Evolutionary conservation across 2,888 invertebrate genomes (phyloP), one percentile per base, ranked within the genome.

Genomic region (Troides aeacus): DNA sequence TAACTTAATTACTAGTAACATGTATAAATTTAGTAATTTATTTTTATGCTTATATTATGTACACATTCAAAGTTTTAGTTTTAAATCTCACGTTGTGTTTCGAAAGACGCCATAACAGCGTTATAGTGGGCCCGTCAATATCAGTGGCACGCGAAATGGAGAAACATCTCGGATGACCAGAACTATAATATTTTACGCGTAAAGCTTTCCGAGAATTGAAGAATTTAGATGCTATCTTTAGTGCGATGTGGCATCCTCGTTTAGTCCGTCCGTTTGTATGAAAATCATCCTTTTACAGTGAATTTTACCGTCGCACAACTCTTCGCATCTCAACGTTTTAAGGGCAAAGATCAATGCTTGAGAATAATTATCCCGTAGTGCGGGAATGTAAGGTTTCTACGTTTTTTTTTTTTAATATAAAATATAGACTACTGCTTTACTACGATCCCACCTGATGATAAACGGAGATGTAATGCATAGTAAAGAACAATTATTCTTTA

Each of bases 261-360:
- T 70, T 66, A 58, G 58, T 66, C 58, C 66, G 42, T 46, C 24
- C 50, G 30, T 60, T 36, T 36, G 59, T 63, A 59, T 21, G 21
- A 57, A 66, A 61, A 61, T 39, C 53, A 60, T 69, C 60, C 61
- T 69, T 66, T 70, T 70, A 59, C n/a, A 36, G 62, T 24, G 62
- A 66, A 70, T 21, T 23, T 50, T 58, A 17, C 53, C 30, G 56
- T 61, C 39, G 24, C n/a, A 18, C 64, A 62, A 12, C 57, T 36
- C 36, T 39, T 64, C 53, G 62, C 58, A 58, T 62, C 67, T 60
- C 42, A 4, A 56, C 36, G 57, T 62, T 56, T 61, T 30, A 58
- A 69, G 69, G 56, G 56, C 62, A 65, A 69, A 69, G 69, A 58
- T 60, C 69, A 69, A 69, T 58, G 56, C 69, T 64, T 57, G 56